These are phyloP conservation scores for Anseranas semipalmata DNA, from an alignment of 2,113 vertebrate genomes.

Conservation along the genomic window DNA sequence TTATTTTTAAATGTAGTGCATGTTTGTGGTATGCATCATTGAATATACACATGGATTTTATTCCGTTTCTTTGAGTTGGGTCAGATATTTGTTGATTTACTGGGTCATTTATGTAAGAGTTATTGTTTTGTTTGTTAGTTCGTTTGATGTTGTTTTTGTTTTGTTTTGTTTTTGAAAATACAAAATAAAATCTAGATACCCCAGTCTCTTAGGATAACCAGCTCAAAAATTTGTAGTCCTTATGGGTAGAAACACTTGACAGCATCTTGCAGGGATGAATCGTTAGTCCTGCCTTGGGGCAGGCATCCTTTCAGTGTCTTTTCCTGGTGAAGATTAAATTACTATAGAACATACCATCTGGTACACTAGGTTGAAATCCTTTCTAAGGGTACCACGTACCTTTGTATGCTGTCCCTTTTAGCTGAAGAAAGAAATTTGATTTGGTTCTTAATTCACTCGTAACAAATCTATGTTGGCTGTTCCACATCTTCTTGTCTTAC, in stretches of 20 bases:
- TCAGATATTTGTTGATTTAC: background rate
- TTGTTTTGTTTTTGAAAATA: background rate
- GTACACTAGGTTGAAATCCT: background rate
- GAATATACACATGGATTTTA: background rate
- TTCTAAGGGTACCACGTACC: background rate
- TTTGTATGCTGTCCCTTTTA: background rate
- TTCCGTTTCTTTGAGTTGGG: background rate
- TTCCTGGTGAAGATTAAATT: background rate
- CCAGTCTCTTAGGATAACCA: background rate
- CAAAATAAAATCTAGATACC: background rate
- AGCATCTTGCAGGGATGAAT: background rate
- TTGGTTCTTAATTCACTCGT: background rate
- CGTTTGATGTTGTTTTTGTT: no score
- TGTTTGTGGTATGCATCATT: background rate
- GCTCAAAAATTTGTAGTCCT: background rate
- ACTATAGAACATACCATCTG: background rate
- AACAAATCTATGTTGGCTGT: background rate
- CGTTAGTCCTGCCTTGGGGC: background rate
- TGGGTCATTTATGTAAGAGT: background rate
- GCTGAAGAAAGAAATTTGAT: background rate
- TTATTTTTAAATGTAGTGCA: background rate
- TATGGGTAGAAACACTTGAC: background rate
- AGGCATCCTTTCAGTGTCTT: background rate
- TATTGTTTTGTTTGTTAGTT: background rate
- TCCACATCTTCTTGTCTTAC: background rate